A percentile compares a stretch with the other conserved stretches of the same genome.
Conservation (phyloP, 2,113 vertebrate species). For the Oreotragus oreotragus region DNA sequence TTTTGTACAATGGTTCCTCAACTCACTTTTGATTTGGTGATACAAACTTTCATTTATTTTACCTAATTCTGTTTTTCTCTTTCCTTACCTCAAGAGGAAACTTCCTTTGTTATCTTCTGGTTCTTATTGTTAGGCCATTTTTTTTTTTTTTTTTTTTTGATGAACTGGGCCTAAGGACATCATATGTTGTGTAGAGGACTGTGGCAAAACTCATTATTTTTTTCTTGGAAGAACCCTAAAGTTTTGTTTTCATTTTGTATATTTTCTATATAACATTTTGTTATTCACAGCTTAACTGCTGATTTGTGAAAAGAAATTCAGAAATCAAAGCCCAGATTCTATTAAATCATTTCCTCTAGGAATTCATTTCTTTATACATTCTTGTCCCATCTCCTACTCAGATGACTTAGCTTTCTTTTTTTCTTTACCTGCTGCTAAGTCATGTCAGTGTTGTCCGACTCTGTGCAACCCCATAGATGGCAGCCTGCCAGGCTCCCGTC, state of each 20-base stretch:
- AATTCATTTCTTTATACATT: slow-evolving; percentile 37
- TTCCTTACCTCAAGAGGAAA: background rate
- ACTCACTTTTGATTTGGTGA: background rate
- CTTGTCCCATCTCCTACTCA: background rate
- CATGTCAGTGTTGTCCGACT: too few relatives aligned
- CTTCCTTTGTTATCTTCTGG: background rate
- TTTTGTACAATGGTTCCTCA: background rate
- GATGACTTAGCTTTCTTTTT: background rate
- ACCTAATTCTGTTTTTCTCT: background rate
- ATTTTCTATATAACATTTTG: slow-evolving; percentile 44
- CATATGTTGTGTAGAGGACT: background rate
- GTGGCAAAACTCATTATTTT: slow-evolving; percentile 33
- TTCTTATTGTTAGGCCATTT: slow-evolving; percentile 17
- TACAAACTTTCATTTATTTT: slow-evolving; percentile 44
- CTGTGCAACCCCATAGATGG: too few relatives aligned
- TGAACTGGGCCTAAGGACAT: background rate
- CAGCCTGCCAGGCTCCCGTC: too few relatives aligned
- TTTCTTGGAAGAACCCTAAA: slow-evolving; percentile 17
- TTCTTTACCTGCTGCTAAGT: background rate
- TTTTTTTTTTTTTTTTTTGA: background rate
- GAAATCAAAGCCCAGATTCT: slow-evolving; percentile 14
- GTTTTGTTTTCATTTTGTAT: slow-evolving; percentile 14
- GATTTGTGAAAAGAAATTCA: slow-evolving; percentile 53
- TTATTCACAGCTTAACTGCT: slow-evolving; percentile 41
- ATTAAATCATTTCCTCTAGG: slow-evolving; percentile 46